A percentile compares a stretch with the other conserved stretches of the same genome.
These are phyloP conservation scores for Scaptodrosophila lebanonensis DNA, from an alignment of 1,140 invertebrate species.

Conservation along the genomic window DNA sequence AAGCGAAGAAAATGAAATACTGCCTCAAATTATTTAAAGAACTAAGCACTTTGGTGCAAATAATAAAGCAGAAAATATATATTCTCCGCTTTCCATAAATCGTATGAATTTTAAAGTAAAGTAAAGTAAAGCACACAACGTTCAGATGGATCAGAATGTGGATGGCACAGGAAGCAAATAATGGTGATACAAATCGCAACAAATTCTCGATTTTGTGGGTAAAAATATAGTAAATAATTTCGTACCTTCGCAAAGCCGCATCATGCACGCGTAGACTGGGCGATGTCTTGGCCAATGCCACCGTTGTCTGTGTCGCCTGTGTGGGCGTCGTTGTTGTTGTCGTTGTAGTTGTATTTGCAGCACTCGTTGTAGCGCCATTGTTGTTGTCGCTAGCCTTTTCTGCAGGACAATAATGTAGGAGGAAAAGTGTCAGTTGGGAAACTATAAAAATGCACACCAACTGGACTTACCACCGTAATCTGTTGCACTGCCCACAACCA, in stretches of 20 bases:
- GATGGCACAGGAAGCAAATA: no score
- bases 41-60: no score
- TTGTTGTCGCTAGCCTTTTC: constrained; percentile 51
- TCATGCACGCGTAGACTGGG: constrained; percentile 61
- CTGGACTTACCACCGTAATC: constrained; percentile 43
- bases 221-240: constrained; percentile 43
- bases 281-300: constrained; percentile 43
- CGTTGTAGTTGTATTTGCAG: constrained; percentile 11
- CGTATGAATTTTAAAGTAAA: no score
- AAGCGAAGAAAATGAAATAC: no score
- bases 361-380: constrained; percentile 22
- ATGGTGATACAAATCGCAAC: no score
- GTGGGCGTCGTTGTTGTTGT: constrained; percentile 14
- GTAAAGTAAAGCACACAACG: no score
- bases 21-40: no score
- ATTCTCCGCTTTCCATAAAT: no score
- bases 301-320: constrained; percentile 32
- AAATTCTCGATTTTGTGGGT: not conserved
- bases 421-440: not conserved
- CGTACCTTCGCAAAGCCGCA: constrained; percentile 60
- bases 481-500: constrained; percentile 32
- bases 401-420: no score
- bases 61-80: no score
- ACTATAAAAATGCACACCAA: no score
- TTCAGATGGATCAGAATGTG: no score